Base-by-base conservation (phyloP, 2,113 vertebrate genomes). In the Carettochelys insculpta region DNA sequence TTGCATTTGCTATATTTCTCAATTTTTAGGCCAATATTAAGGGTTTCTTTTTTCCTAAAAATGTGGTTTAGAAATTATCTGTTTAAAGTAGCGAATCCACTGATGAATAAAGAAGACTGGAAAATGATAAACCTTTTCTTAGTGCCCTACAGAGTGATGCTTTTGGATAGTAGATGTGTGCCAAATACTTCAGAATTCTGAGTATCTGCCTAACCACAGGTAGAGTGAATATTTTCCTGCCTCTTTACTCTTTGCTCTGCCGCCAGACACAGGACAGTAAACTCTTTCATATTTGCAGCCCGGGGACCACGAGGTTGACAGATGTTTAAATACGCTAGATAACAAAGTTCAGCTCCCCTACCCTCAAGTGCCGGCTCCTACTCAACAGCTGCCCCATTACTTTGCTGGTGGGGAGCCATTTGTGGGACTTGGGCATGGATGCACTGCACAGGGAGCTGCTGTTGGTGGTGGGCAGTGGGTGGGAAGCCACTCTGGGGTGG, bases 81-180 rank as follows among this genome's bases (percentile, higher is more conserved):
- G n/a, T n/a, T n/a, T n/a, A 61, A 34, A 61, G 27, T 34, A 61
- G 31, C 14, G 58, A 61, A 61, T 31, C 71, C 48, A 11, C 1
- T 1, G 51, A 82, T 78, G 89, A 76, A 82, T 84, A 86, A 77
- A 27, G 53, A 80, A 89, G 85, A 54, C 86, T 86, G 54, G 22
- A 1, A 25, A 1, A 80, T 61, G 90, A 56, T 89, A 84, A 90
- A 89, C 54, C 61, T 77, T 81, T 48, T 87, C 54, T 73, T 77
- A 87, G 41, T 29, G 65, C 83, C 77, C 41, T 7, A 29, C 4
- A 86, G n/a, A 29, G 51, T 14, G 52, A 94, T 78, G 56, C 34
- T 2, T 89, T 31, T 76, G 77, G 93, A 78, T 41, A 78, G 43
- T 56, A 27, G 82, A 0, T 1, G 0, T 8, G 24, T 73, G n/a